Conservation (phyloP, 2,888 invertebrate species). For the Ferrisia virgata region DNA sequence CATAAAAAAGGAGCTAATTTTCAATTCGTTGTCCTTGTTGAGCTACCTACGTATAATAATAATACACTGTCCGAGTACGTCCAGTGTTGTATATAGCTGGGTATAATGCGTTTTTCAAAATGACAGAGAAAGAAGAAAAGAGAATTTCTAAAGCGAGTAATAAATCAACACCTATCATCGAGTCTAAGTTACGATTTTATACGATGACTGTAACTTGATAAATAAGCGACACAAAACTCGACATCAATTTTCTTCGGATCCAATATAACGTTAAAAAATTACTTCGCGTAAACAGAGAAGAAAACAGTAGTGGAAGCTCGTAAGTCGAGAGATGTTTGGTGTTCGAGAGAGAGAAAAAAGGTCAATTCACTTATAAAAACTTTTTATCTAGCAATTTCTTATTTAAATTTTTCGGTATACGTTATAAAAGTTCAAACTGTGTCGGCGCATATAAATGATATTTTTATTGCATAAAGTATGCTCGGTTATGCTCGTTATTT, state of each 20-base stretch:
- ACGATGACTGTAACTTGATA: conserved; percentile 3
- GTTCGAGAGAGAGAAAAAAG: neutral
- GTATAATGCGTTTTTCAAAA: neutral
- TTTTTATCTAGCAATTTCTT: conserved; percentile 25
- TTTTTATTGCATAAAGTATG: neutral
- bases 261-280: conserved; percentile 20
- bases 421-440: neutral
- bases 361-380: conserved; percentile 8
- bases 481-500: neutral
- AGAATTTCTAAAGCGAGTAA: neutral
- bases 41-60: neutral
- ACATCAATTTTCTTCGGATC: neutral
- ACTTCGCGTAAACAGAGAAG: neutral
- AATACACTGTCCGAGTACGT: neutral
- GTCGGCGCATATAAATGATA: conserved; percentile 1
- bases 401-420: neutral
- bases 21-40: neutral
- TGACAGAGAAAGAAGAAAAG: too few relatives aligned
- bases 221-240: conserved; percentile 10
- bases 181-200: neutral
- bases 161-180: conserved; percentile 14
- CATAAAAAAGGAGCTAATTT: neutral
- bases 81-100: neutral
- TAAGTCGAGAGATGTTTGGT: neutral
- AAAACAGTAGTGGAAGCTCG: neutral